Conservation (phyloP, 2,113 vertebrate species). For the Danionella cerebrum region DNA sequence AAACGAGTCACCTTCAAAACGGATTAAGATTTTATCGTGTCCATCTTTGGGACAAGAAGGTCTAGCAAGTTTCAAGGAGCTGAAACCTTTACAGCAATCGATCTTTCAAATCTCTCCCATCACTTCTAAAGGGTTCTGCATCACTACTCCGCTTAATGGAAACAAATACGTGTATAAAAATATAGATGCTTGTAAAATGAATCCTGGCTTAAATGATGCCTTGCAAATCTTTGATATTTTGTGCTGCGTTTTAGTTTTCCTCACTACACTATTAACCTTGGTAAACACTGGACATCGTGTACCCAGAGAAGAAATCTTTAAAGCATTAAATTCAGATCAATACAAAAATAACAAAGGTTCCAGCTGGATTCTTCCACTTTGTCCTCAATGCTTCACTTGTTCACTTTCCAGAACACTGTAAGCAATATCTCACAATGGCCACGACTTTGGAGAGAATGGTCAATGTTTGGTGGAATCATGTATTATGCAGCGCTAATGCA, state of each 20-base stretch:
- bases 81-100: background rate
- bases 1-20: background rate
- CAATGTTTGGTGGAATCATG: background rate
- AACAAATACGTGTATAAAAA: too few species aligned
- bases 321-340: constrained; percentile 12
- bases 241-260: background rate
- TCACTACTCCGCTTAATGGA: too few species aligned
- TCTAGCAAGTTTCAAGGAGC: background rate
- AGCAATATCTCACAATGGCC: background rate
- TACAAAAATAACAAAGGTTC: background rate
- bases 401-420: background rate
- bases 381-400: background rate
- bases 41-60: background rate
- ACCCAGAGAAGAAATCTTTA: constrained; percentile 6
- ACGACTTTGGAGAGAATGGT: background rate
- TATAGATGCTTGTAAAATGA: too few species aligned
- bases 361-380: background rate
- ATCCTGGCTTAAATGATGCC: too few species aligned
- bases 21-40: background rate
- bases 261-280: background rate
- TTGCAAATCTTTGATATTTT: too few species aligned
- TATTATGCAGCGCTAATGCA: constrained; percentile 11
- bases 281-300: background rate
- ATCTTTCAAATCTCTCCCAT: background rate
- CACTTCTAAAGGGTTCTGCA: background rate